Evolutionary conservation across 1,140 invertebrate genomes (phyloP).

Genomic region (Drosophila hydei): DNA sequence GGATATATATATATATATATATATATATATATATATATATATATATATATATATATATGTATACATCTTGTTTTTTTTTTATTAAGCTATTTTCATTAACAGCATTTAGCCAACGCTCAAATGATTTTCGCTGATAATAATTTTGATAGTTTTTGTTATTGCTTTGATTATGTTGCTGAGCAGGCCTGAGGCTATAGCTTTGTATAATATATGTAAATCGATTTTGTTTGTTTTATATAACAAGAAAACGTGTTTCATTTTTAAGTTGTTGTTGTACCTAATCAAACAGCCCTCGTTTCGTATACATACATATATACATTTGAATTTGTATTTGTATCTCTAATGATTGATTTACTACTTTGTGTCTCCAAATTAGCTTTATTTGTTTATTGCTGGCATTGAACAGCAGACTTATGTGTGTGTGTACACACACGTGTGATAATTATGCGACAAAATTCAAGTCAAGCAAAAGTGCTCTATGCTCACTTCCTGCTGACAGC

Average conservation of each 20-base stretch:
- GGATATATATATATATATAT: background rate
- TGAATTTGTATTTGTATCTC: background rate
- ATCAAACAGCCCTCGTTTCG: background rate
- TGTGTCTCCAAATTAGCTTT: constrained; percentile 49
- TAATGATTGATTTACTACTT: constrained; percentile 61
- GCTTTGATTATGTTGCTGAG: constrained; percentile 53
- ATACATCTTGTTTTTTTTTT: no score
- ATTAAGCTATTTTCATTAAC: constrained; percentile 45
- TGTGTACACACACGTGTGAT: constrained; percentile 22
- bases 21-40: constrained; percentile 13
- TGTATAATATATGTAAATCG: constrained; percentile 49
- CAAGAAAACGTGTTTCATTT: constrained; percentile 53
- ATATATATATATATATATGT: constrained; percentile 3
- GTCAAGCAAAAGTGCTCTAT: constrained; percentile 18
- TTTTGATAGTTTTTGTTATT: constrained; percentile 40
- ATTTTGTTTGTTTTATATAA: constrained; percentile 58
- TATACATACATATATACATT: background rate
- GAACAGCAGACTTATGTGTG: constrained; percentile 5
- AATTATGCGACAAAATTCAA: constrained; percentile 54
- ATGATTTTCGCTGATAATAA: constrained; percentile 56
- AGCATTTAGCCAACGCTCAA: constrained; percentile 27
- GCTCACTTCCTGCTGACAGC: constrained; percentile 58
- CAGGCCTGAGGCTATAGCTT: constrained; percentile 30
- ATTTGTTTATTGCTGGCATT: constrained; percentile 60
- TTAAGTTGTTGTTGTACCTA: constrained; percentile 11